A percentile compares a stretch with the other conserved stretches of the same genome.
Evolutionary conservation across 1,140 invertebrate species (phyloP).

Genomic region (Solen grandis): DNA sequence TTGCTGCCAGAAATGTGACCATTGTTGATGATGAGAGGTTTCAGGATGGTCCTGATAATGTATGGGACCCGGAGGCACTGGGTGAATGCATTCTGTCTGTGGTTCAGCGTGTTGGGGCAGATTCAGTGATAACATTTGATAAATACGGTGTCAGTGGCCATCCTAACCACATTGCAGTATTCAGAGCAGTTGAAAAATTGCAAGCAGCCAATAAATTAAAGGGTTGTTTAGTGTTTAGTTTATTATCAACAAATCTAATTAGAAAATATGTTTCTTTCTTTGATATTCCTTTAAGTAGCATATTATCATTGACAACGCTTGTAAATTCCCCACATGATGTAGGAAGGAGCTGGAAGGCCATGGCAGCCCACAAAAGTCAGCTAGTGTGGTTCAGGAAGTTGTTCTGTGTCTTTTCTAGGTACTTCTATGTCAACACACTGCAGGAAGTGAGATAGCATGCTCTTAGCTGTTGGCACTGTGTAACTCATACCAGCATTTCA

Average conservation of each 20-base stretch:
- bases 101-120: conserved; percentile 54
- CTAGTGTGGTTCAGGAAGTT: conserved; percentile 95
- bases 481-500: not conserved
- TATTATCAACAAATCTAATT: conserved; percentile 91
- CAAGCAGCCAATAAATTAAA: not conserved
- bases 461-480: not conserved
- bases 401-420: conserved; percentile 94
- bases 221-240: conserved; percentile 90
- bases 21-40: conserved; percentile 83
- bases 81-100: conserved; percentile 84
- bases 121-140: conserved; percentile 91
- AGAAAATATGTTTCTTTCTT: conserved; percentile 93
- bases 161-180: conserved; percentile 88
- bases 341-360: conserved; percentile 84
- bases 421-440: conserved; percentile 92
- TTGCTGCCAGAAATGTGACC: conserved; percentile 88
- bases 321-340: conserved; percentile 79
- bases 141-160: conserved; percentile 93
- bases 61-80: conserved; percentile 89
- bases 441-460: conserved; percentile 44
- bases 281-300: conserved; percentile 88
- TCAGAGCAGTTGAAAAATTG: conserved; percentile 56
- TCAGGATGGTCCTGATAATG: conserved; percentile 87
- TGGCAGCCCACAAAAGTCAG: conserved; percentile 92
- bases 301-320: conserved; percentile 89